Percentiles rank a stretch among this genome's conserved stretches.
Conservation (phyloP, 1,140 invertebrate species). For the Bilobella aurantiaca region DNA sequence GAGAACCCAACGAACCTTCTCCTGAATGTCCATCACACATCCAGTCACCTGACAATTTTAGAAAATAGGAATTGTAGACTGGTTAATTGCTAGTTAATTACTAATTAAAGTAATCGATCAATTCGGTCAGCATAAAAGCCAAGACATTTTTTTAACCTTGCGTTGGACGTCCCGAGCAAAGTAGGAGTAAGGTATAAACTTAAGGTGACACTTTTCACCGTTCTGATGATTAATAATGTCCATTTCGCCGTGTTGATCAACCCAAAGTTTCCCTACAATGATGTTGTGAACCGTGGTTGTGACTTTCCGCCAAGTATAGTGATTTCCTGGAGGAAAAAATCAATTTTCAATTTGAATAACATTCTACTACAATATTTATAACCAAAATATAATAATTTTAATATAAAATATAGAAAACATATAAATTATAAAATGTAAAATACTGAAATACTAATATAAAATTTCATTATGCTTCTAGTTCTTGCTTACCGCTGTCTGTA, state of each 20-base stretch:
- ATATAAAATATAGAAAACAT: too few species aligned
- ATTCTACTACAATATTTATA: constrained; percentile 3
- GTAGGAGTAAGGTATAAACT: constrained; percentile 94
- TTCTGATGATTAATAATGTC: constrained; percentile 80
- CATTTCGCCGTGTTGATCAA: constrained; percentile 98
- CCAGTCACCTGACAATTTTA: constrained; percentile 51
- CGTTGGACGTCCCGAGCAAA: constrained; percentile 89
- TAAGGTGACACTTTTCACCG: constrained; percentile 88
- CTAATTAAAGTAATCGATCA: too few species aligned
- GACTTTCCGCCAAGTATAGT: constrained; percentile 96
- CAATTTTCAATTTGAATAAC: too few species aligned
- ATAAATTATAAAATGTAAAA: too few species aligned
- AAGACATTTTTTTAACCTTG: constrained; percentile 60
- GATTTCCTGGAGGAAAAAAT: constrained; percentile 50
- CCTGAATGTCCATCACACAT: constrained; percentile 52
- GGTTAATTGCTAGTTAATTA: too few species aligned
- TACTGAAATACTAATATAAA: background rate
- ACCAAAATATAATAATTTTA: constrained; percentile 21
- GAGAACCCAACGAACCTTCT: constrained; percentile 62
- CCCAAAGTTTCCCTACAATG: constrained; percentile 98
- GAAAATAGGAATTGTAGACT: constrained; percentile 3
- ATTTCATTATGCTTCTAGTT: background rate
- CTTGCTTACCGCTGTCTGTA: constrained; percentile 42
- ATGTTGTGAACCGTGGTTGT: constrained; percentile 99
- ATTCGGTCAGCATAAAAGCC: too few species aligned